Percentiles rank a stretch among this genome's conserved stretches.
These are phyloP conservation scores for Hyphantria cunea DNA, from an alignment of 1,140 invertebrate genomes.

Conservation along the genomic window DNA sequence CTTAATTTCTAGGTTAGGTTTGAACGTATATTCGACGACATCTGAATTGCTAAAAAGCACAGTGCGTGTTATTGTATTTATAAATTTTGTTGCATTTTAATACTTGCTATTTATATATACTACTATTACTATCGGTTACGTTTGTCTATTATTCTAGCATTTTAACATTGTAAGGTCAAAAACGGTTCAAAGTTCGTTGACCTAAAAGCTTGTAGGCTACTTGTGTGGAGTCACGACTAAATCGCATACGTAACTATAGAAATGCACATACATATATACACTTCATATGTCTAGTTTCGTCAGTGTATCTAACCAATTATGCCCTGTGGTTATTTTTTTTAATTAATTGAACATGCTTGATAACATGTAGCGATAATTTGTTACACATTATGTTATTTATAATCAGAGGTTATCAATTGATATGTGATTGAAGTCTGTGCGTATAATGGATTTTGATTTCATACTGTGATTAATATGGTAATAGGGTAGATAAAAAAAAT, in stretches of 20 bases:
- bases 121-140: too few species aligned
- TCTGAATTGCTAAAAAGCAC: neutral
- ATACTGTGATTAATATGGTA: neutral
- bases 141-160: too few species aligned
- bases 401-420: too few species aligned
- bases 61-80: too few species aligned
- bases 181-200: slow-evolving; percentile 10
- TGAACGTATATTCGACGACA: neutral
- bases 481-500: too few species aligned
- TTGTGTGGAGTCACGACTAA: slow-evolving; percentile 23
- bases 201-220: slow-evolving; percentile 6
- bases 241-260: neutral
- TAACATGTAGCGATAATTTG: slow-evolving; percentile 7
- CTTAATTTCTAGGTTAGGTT: neutral
- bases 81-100: too few species aligned
- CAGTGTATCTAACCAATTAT: slow-evolving; percentile 5
- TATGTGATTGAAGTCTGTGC: neutral
- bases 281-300: neutral
- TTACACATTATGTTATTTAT: slow-evolving; percentile 7
- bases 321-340: slow-evolving; percentile 13
- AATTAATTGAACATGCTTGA: slow-evolving; percentile 17
- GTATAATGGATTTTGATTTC: neutral
- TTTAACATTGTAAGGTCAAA: too few species aligned
- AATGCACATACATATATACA: slow-evolving; percentile 1
- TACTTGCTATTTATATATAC: too few species aligned